Base-by-base conservation (phyloP, 2,797 vertebrate genomes). In the Furcifer pardalis region DNA sequence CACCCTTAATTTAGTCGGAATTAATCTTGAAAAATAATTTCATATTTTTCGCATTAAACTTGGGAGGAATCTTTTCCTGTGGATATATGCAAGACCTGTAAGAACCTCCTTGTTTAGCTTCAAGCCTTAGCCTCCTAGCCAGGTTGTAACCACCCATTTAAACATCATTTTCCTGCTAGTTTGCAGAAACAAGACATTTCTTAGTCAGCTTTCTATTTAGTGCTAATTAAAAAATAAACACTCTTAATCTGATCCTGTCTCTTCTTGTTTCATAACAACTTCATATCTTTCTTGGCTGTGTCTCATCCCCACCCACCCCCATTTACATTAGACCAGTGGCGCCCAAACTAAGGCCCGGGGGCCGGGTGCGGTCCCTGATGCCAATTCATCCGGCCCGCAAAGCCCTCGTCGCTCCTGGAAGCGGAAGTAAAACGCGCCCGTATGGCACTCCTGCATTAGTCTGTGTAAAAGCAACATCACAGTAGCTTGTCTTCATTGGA, bases 281-380 rank as follows among this genome's bases (percentile, higher is more conserved):
- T 19, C 17, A 65, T 84, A 81, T 19, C 42, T 9, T 44, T 19
- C 10, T 81, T 87, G 84, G 86, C 88, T 84, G 90, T 13, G 32
- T 91, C 76, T 71, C 17, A n/a, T n/a, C n/a, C n/a, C n/a, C n/a
- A n/a, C n/a, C n/a, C n/a, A n/a, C n/a, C n/a, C n/a, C n/a, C n/a
- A n/a, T n/a, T n/a, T n/a, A n/a, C n/a, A n/a, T n/a, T n/a, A n/a
- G n/a, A n/a, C n/a, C n/a, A n/a, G n/a, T n/a, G n/a, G n/a, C n/a
- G n/a, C n/a, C n/a, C n/a, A n/a, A n/a, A n/a, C n/a, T n/a, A n/a
- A n/a, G n/a, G n/a, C n/a, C n/a, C n/a, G n/a, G n/a, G n/a, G n/a
- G n/a, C n/a, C n/a, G n/a, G n/a, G n/a, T n/a, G n/a, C n/a, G n/a
- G n/a, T n/a, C n/a, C n/a, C n/a, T n/a, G n/a, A n/a, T n/a, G n/a